phyloP scores from a whole-genome alignment of 1,140 invertebrate species.

The Sesamia nonagrioides region DNA sequence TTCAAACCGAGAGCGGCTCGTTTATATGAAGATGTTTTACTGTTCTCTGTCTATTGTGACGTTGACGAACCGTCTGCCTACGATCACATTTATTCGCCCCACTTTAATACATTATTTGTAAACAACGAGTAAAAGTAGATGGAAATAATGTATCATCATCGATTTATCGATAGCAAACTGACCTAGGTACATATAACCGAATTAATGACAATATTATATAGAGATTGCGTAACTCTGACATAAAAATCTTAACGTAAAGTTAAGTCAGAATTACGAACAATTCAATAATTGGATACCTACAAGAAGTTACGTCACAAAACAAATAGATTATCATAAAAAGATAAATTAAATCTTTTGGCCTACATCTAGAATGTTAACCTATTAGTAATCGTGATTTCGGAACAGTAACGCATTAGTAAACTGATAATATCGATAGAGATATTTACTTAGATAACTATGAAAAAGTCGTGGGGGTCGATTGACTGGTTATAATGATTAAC shows the following conservation, averaged over 20 bases:
- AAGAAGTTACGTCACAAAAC: conserved; percentile 16
- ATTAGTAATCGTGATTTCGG: conserved; percentile 10
- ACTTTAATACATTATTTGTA: conserved; percentile 11
- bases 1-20: too few species aligned
- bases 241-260: too few species aligned
- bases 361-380: conserved; percentile 7
- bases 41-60: too few species aligned
- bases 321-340: conserved; percentile 21
- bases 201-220: conserved; percentile 1
- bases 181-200: background rate
- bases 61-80: background rate
- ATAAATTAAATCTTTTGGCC: conserved; percentile 13
- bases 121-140: conserved; percentile 23
- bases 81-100: conserved; percentile 4
- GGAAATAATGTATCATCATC: background rate
- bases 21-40: too few species aligned
- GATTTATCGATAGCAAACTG: background rate
- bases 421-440: conserved; percentile 12
- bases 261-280: background rate
- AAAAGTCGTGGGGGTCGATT: background rate
- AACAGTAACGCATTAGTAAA: conserved; percentile 25
- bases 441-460: background rate
- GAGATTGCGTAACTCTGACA: background rate
- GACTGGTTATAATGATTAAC: background rate
- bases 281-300: background rate